Evolutionary conservation across 2,797 vertebrate species (phyloP), one percentile per base, ranked within the genome.

Genomic region (Sebastes steindachneri): DNA sequence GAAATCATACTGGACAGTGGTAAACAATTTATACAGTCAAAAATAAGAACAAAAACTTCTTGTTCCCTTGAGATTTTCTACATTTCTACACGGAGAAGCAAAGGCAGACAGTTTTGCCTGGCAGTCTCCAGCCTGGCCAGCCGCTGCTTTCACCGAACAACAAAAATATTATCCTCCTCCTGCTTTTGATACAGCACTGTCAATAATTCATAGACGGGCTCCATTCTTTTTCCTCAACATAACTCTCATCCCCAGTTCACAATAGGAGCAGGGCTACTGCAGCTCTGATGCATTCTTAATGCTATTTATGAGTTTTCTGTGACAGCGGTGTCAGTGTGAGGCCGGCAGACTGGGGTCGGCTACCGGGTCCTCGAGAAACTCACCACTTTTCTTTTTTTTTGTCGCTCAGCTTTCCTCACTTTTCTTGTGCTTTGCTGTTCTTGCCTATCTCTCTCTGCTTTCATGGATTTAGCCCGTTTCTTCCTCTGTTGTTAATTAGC

Each of bases 271-370:
- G 67, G 83, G 68, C 77, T 83, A 86, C 80, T 35, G 48, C 82
- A 64, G 80, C 68, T 80, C 84, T 88, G 90, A 89, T 95, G 92
- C 89, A 95, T 94, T 91, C 87, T 91, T 94, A 94, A 94, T 93
- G 85, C 53, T 90, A 91, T 94, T 93, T 89, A 89, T 93, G 88
- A 94, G 87, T 83, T 79, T 80, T 84, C 74, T 77, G 78, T 84
- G 91, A 92, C 89, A 92, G 84, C 68, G 0, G 63, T 70, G 72
- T 76, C 59, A 45, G 71, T 73, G 71, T 79, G 82, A 62, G 79
- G 73, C 81, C 76, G 1, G 57, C 73, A 60, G 68, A 66, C 57
- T 1, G 4, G 80, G 69, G 53, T 73, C 25, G 21, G 69, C 70
- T 78, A 11, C 29, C n/a, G 35, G 55, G 35, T 64, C 73, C 48